These are phyloP conservation scores for Myathropa florea DNA, from an alignment of 2,888 invertebrate species.

Conservation along the genomic window DNA sequence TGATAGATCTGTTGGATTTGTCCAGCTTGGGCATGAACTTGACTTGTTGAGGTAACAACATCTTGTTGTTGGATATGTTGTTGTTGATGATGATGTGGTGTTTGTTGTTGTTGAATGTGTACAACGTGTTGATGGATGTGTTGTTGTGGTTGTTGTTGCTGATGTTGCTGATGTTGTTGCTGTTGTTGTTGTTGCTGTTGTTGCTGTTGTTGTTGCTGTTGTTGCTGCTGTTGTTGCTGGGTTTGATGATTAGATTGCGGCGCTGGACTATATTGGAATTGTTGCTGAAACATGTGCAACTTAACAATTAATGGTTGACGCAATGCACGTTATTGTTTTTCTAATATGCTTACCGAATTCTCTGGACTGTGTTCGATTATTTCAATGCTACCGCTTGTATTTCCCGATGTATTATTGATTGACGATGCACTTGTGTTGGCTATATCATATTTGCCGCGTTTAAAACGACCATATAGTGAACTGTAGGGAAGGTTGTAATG, in stretches of 20 bases:
- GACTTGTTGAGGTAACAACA: slow-evolving; percentile 80
- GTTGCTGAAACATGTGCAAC: slow-evolving; percentile 81
- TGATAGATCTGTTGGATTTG: slow-evolving; percentile 80
- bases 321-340: slow-evolving; percentile 58
- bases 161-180: slow-evolving; percentile 71
- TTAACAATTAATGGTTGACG: slow-evolving; percentile 77
- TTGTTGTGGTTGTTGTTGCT: slow-evolving; percentile 72
- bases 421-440: slow-evolving; percentile 77
- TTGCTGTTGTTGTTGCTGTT: slow-evolving; percentile 75
- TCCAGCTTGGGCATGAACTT: slow-evolving; percentile 74
- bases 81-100: slow-evolving; percentile 76
- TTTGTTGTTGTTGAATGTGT: slow-evolving; percentile 77
- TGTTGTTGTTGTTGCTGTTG: slow-evolving; percentile 73
- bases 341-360: slow-evolving; percentile 78
- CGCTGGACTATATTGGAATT: slow-evolving; percentile 80
- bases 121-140: slow-evolving; percentile 80
- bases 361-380: slow-evolving; percentile 81
- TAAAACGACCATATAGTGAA: slow-evolving; percentile 93
- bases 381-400: slow-evolving; percentile 80
- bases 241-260: slow-evolving; percentile 72
- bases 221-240: slow-evolving; percentile 78
- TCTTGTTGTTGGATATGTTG: slow-evolving; percentile 78
- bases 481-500: slow-evolving; percentile 95
- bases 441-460: slow-evolving; percentile 90
- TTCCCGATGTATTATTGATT: slow-evolving; percentile 78